Percentiles rank a stretch among this genome's conserved stretches.
Evolutionary conservation across 2,888 invertebrate genomes (phyloP).

Genomic region (Fragum fragum): DNA sequence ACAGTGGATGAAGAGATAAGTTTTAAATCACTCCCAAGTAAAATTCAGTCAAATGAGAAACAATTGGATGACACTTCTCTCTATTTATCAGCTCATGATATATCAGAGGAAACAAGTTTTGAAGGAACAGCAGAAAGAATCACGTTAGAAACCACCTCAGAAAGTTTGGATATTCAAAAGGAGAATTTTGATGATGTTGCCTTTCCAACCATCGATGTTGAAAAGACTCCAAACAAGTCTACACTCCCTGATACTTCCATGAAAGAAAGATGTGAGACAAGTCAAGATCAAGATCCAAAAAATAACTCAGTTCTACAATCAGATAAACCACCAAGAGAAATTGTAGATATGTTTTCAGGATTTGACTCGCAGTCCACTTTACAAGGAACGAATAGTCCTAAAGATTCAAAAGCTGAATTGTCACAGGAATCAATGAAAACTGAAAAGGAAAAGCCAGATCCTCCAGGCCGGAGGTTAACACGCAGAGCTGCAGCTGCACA

Average conservation of each 20-base stretch:
- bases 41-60: not conserved
- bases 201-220: not conserved
- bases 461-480: constrained; percentile 42
- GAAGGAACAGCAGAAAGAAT: not conserved
- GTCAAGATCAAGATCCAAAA: not conserved
- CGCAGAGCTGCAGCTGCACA: constrained; percentile 55
- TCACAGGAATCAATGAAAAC: not conserved
- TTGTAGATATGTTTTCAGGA: not conserved
- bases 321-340: not conserved
- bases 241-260: not conserved
- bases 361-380: not conserved
- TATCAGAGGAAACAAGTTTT: not conserved
- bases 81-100: not conserved
- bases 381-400: not conserved
- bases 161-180: not conserved
- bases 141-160: too few species aligned
- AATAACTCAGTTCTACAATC: too few species aligned
- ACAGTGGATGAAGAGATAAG: constrained; percentile 54
- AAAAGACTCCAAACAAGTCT: not conserved
- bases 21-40: constrained; percentile 27
- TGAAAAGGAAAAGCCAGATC: not conserved
- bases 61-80: not conserved
- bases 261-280: not conserved
- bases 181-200: not conserved
- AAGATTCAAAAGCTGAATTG: not conserved